A percentile compares a stretch with the other conserved stretches of the same genome.
Conservation (phyloP, 2,113 vertebrate species). For the Capreolus pygargus region DNA sequence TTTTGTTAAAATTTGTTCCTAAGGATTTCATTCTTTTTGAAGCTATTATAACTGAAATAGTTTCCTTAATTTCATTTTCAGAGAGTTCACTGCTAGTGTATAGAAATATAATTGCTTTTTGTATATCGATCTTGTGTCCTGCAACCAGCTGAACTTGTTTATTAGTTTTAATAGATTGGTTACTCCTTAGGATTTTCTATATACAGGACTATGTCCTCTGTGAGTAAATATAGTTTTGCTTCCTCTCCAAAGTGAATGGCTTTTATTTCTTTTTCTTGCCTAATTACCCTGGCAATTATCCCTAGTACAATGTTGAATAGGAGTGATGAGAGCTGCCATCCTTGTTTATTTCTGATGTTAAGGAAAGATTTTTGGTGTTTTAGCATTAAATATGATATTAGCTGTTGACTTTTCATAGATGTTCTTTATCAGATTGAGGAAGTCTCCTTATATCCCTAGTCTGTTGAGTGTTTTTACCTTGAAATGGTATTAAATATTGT, state of each 20-base stretch:
- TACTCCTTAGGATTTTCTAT: background rate
- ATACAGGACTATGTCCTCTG: background rate
- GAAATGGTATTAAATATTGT: background rate
- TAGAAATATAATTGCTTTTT: background rate
- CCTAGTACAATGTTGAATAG: background rate
- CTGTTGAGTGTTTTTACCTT: background rate
- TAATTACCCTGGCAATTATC: background rate
- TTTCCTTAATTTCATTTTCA: background rate
- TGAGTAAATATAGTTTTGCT: background rate
- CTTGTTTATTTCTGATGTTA: background rate
- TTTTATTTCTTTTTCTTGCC: background rate
- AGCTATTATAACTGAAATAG: background rate
- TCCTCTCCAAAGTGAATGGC: background rate
- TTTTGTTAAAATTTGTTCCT: background rate
- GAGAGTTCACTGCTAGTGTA: background rate
- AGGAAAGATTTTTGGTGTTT: background rate
- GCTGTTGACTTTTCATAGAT: background rate
- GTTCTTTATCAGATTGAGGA: background rate
- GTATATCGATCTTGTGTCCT: background rate
- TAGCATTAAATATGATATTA: background rate
- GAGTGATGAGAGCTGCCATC: background rate
- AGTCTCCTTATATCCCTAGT: background rate
- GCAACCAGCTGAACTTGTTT: background rate
- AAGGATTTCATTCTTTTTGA: background rate
- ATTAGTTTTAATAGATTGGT: background rate